Conservation (phyloP, 2,888 invertebrate species). For the Pollenia amentaria region DNA sequence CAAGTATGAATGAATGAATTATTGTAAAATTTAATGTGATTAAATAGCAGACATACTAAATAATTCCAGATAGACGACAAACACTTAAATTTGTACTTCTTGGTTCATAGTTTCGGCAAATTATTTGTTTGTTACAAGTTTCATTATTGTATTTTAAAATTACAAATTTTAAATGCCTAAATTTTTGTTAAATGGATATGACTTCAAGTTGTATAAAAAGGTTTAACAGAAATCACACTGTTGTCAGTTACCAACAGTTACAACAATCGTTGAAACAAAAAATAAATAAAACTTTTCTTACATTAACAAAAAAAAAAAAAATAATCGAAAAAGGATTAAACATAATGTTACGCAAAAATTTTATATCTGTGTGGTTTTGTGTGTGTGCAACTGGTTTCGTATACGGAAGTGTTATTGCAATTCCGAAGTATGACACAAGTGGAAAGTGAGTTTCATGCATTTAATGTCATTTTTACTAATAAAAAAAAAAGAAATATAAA, state of each 20-base stretch:
- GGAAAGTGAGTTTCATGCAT: slow-evolving; percentile 49
- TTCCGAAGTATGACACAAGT: slow-evolving; percentile 54
- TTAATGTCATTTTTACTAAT: too few relatives aligned
- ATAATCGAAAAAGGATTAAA: background rate
- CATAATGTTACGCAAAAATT: slow-evolving; percentile 33
- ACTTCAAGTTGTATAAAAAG: slow-evolving; percentile 54
- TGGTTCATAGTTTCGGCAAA: slow-evolving; percentile 65
- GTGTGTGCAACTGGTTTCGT: slow-evolving; percentile 19
- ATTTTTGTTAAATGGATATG: slow-evolving; percentile 16
- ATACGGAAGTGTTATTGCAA: slow-evolving; percentile 2
- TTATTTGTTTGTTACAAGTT: slow-evolving; percentile 45
- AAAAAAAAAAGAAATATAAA: too few relatives aligned
- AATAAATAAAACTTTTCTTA: background rate
- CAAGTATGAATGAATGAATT: background rate
- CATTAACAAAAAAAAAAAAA: slow-evolving; percentile 14
- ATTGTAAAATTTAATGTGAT: background rate
- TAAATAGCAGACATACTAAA: too few relatives aligned
- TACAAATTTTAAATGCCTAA: slow-evolving; percentile 23
- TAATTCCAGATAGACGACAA: background rate
- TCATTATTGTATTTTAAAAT: slow-evolving; percentile 29
- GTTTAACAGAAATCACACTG: slow-evolving; percentile 38
- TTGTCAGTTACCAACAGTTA: slow-evolving; percentile 44
- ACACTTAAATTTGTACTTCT: slow-evolving; percentile 61
- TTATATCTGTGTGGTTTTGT: slow-evolving; percentile 11
- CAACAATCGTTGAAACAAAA: slow-evolving; percentile 20